These are phyloP conservation scores for Ellobius talpinus DNA, from an alignment of 2,113 vertebrate genomes.

Conservation along the genomic window DNA sequence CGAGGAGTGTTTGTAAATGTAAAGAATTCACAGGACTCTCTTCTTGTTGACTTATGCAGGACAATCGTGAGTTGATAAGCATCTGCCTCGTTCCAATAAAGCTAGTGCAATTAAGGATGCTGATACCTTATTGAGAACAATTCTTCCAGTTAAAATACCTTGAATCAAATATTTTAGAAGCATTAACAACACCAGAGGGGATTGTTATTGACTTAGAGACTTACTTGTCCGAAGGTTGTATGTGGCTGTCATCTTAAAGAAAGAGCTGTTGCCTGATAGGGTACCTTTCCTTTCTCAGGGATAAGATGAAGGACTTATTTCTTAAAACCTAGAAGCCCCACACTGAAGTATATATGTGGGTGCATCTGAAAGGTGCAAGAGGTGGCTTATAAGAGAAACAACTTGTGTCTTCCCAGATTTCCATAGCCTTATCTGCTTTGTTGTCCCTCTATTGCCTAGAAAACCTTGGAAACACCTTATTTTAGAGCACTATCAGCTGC, in stretches of 20 bases:
- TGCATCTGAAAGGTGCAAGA: neutral
- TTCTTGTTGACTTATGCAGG: neutral
- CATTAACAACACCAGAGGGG: neutral
- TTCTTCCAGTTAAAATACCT: neutral
- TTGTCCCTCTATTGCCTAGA: neutral
- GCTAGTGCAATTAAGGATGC: neutral
- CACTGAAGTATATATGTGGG: neutral
- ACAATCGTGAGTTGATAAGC: neutral
- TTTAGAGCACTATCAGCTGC: neutral
- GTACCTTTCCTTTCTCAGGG: neutral
- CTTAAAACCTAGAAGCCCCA: neutral
- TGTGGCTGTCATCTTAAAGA: neutral
- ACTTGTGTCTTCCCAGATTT: neutral
- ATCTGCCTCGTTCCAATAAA: neutral
- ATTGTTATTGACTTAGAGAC: neutral
- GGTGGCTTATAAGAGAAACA: accelerated
- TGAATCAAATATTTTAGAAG: neutral
- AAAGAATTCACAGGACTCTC: neutral
- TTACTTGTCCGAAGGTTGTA: neutral
- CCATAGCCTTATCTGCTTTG: neutral
- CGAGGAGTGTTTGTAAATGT: neutral
- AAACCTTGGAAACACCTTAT: neutral
- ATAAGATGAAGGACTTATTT: neutral
- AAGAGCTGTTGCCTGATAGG: neutral
- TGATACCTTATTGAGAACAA: neutral